Base-by-base conservation (phyloP, 2,113 vertebrate species). In the Sinocyclocheilus anshuiensis region DNA sequence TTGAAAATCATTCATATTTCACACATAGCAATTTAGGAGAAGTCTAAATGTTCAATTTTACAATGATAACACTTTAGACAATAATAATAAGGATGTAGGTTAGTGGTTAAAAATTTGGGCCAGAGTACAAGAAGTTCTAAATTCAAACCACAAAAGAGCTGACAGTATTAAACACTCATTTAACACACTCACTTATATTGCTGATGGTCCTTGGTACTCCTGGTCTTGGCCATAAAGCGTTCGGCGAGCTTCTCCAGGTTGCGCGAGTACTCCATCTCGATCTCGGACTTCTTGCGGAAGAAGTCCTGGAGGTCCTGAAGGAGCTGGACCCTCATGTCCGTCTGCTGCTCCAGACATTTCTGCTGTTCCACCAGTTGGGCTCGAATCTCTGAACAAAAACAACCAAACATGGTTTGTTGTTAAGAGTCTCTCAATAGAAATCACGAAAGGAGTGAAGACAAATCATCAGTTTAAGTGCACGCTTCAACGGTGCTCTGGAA, bases 251-350 rank as follows among this genome's bases (percentile, higher is more conserved):
- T 99, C 93, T 99, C 98, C 87, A 99, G 90, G 91, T 98, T 99
- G 77, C 98, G 95, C 53, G 98, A 99, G 91, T 99, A 99, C 76
- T 99, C 98, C 59, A 97, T 98, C 93, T 99, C 98, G 86, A 99
- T 99, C 94, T 99, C 98, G 0, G 98, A 95, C 91, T 99, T 99
- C 93, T 99, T 99, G 86, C 98, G 95, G 95, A 99, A 99, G 95
- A 99, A 99, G 92, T 99, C 98, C 93, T 99, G 98, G 50, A 99
- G 96, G 90, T 99, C 98, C 93, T 99, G 98, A 77, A 99, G 96
- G 71, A 99, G 97, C 89, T 99, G 98, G 86, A 98, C 96, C 90
- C 98, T 94, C 96, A 99, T 97, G 89, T 99, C 98, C 0, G 98
- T 99, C 93, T 99, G 97, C 91, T 99, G 97, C 92, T 99, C 98